phyloP scores from a whole-genome alignment of 2,888 invertebrate genomes.

The Drosophila pseudotalamancana region DNA sequence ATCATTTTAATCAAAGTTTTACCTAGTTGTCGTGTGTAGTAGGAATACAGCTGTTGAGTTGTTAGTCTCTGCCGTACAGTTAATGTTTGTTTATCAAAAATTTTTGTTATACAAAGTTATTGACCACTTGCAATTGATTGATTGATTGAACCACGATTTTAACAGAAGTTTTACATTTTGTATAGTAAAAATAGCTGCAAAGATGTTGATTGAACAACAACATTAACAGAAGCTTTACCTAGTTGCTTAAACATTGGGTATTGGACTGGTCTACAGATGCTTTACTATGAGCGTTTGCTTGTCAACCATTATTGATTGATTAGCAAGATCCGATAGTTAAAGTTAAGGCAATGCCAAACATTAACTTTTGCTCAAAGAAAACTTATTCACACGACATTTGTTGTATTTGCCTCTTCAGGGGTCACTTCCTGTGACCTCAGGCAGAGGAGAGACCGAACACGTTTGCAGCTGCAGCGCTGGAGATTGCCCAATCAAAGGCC shows the following conservation, averaged over 20 bases:
- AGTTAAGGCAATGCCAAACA: slow-evolving; percentile 46
- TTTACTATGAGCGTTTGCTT: no score
- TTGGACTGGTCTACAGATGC: not conserved
- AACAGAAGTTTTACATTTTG: no score
- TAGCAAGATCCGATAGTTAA: slow-evolving; percentile 28
- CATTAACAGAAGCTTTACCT: not conserved
- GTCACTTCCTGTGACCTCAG: slow-evolving; percentile 62
- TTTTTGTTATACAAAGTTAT: slow-evolving; percentile 44
- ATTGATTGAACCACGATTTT: slow-evolving; percentile 25
- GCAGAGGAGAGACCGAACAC: slow-evolving; percentile 21
- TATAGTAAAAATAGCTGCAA: not conserved
- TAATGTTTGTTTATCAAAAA: no score
- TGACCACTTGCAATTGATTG: slow-evolving; percentile 32
- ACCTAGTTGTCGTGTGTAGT: no score
- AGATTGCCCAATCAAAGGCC: slow-evolving; percentile 62
- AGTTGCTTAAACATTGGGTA: no score
- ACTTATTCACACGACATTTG: slow-evolving; percentile 56
- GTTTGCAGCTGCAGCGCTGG: slow-evolving; percentile 35
- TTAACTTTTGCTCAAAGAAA: slow-evolving; percentile 31
- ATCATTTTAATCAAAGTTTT: not conserved
- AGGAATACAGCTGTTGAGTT: not conserved
- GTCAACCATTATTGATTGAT: not conserved
- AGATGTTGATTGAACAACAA: not conserved
- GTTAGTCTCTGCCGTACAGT: no score
- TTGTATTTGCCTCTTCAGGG: slow-evolving; percentile 4